Conservation (phyloP, 1,140 invertebrate species). For the Aphelenchoides fujianensis region DNA sequence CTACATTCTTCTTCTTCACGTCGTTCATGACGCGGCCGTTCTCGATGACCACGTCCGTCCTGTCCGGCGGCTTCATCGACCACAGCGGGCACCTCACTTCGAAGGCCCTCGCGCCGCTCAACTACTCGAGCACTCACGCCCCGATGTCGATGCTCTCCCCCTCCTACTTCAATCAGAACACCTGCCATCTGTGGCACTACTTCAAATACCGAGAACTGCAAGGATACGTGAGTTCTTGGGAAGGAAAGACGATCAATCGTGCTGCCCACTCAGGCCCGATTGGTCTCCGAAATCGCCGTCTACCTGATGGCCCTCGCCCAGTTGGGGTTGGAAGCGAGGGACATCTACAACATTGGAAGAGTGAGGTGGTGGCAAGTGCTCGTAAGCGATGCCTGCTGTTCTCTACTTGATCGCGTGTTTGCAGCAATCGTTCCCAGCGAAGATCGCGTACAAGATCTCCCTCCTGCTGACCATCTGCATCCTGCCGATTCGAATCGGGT, state of each 20-base stretch:
- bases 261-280: constrained; percentile 29
- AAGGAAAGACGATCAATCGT: not conserved
- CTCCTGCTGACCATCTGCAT: constrained; percentile 80
- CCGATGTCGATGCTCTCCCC: not conserved
- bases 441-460: constrained; percentile 88
- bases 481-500: constrained; percentile 78
- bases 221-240: not conserved
- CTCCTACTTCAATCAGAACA: not conserved
- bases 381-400: constrained; percentile 31
- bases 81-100: not conserved
- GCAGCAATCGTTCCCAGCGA: constrained; percentile 79
- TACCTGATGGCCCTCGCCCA: constrained; percentile 40
- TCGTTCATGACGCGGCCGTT: constrained; percentile 59
- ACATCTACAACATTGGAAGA: constrained; percentile 54
- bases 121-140: not conserved
- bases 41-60: constrained; percentile 44
- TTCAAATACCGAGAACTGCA: not conserved
- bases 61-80: constrained; percentile 40
- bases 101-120: not conserved
- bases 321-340: constrained; percentile 35
- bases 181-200: constrained; percentile 21
- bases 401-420: constrained; percentile 9
- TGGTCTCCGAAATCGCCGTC: constrained; percentile 47
- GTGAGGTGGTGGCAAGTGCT: constrained; percentile 57
- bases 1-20: constrained; percentile 49